Evolutionary conservation across 2,797 vertebrate species (phyloP), one percentile per base, ranked within the genome.

Genomic region (Distichodus sexfasciatus): DNA sequence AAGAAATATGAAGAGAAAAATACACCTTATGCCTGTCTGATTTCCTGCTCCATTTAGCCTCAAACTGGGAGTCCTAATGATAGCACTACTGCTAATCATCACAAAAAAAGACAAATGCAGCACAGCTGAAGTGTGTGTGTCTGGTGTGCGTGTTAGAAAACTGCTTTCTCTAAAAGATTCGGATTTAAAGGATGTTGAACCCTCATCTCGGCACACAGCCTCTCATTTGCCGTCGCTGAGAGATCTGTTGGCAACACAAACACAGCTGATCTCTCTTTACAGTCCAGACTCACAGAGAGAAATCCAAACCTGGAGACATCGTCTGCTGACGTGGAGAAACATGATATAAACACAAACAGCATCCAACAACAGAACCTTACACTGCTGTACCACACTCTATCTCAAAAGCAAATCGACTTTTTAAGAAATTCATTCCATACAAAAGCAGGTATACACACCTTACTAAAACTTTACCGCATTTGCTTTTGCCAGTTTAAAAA

Each of bases 21-120:
- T 47, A 14, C 33, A 38, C 28, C 62, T 70, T n/a, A n/a, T n/a
- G n/a, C n/a, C 55, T 72, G 78, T 54, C 74, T 83, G 78, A 74
- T 85, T 82, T 87, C 76, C 84, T 80, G 81, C 87, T 85, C 83
- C 80, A 84, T 87, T 89, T 85, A 87, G 72, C 86, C 86, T 53
- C 51, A 67, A 73, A 70, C 53, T 55, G 53, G 44, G 55, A 72
- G 29, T 55, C 36, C 44, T 50, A 58, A 59, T 24, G 47, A 69
- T 23, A 48, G 35, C 21, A 33, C n/a, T 26, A 17, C 36, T 15
- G 33, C 21, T 54, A 68, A 50, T 72, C 46, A 24, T 55, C 10
- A 41, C 31, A 17, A 9, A 81, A 74, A 83, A 43, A n/a, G 43
- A 72, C 33, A 43, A 29, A 58, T 19, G 73, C 77, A 62, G 41